Base-by-base conservation (phyloP, 2,113 vertebrate species). In the Hypanus sabinus region DNA sequence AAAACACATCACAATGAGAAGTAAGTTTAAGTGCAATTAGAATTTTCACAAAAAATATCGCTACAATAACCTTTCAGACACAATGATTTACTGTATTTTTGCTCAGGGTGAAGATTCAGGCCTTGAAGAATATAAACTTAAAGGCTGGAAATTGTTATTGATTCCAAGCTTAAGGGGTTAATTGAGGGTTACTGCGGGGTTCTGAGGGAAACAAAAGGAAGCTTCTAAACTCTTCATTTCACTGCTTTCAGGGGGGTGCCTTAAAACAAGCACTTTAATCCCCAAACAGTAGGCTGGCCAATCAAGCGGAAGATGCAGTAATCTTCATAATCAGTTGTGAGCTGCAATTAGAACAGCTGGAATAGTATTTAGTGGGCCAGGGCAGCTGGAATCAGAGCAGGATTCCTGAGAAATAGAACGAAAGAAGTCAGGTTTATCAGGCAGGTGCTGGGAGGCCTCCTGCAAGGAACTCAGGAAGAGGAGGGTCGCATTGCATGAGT, bases 241-340 rank as follows among this genome's bases (percentile, higher is more conserved):
- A 18, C 85, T 33, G 85, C n/a, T 65, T 65, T 90, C 85, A 90
- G n/a, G 60, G 46, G 85, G 85, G 85, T 90, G 85, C n/a, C 5
- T 18, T 20, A 33, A 65, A 90, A 65, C 85, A 65, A 68, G 85
- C 60, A 65, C 85, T 90, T 90, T 33, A 90, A 90, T 90, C 85
- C 60, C 85, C 85, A 90, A 90, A 90, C 85, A 65, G 57, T 33
- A 14, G 60, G 85, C 60, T 18, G 33, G 85, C 85, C 85, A 90
- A 65, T 90, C 85, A 68, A 68, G 85, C 85, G 60, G 85, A 90
- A 90, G 85, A 90, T 90, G 62, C n/a, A 90, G 33, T 90, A 90
- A 90, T 90, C 60, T 90, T 90, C 85, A 90, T 90, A 90, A 90
- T 90, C 85, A 90, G 85, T 90, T 90, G 85, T 20, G 60, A 90